Percentiles rank a stretch among this genome's conserved stretches.
These are phyloP conservation scores for Lerema accius DNA, from an alignment of 1,140 invertebrate genomes.

Conservation along the genomic window DNA sequence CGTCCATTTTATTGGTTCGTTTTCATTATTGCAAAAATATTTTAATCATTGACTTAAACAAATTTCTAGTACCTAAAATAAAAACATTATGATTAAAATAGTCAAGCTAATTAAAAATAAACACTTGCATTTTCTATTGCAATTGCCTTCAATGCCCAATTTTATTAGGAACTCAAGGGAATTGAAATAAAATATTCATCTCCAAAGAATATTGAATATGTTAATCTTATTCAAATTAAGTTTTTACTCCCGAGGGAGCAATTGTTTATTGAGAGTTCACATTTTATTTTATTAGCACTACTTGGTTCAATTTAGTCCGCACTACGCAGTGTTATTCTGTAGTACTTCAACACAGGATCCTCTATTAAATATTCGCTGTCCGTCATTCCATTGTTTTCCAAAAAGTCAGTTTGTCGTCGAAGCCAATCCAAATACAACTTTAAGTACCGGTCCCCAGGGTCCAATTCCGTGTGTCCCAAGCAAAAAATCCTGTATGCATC, in stretches of 20 bases:
- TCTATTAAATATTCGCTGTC: constrained; percentile 73
- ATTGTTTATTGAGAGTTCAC: not conserved
- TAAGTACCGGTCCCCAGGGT: constrained; percentile 82
- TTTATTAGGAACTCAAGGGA: too few species aligned
- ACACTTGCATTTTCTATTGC: too few species aligned
- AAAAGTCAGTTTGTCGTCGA: constrained; percentile 65
- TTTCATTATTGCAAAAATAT: too few species aligned
- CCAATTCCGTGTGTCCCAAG: constrained; percentile 80
- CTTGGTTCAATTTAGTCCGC: constrained; percentile 34
- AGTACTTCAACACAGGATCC: constrained; percentile 76
- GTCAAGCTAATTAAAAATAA: too few species aligned
- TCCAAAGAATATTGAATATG: too few species aligned
- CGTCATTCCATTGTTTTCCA: constrained; percentile 61
- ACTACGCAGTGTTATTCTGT: constrained; percentile 68
- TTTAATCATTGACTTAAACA: too few species aligned
- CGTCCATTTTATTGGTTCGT: too few species aligned
- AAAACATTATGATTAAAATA: too few species aligned
- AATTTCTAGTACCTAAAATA: too few species aligned
- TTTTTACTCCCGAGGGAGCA: not conserved
- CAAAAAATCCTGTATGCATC: constrained; percentile 84
- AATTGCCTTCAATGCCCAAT: too few species aligned
- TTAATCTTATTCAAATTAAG: not conserved
- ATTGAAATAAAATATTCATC: too few species aligned
- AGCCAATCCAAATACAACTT: constrained; percentile 83
- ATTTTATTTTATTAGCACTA: too few species aligned